Conservation (phyloP, 2,113 vertebrate species). For the Pluvialis apricaria region DNA sequence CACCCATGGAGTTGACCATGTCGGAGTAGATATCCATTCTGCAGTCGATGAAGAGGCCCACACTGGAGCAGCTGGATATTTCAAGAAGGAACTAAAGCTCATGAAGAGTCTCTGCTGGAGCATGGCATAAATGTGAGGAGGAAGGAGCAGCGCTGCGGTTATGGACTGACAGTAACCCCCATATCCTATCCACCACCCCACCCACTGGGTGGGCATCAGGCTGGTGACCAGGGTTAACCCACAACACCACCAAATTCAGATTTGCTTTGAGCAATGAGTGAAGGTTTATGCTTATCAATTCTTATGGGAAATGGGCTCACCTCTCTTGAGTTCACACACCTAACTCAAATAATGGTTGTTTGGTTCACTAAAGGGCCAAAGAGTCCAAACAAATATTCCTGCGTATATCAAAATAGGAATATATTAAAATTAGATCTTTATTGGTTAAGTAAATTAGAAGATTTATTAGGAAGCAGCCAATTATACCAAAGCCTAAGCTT, state of each 20-base stretch:
- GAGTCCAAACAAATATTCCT: background rate
- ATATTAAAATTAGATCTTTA: background rate
- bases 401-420: background rate
- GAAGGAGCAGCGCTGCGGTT: background rate
- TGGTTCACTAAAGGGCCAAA: background rate
- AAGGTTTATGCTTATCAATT: background rate
- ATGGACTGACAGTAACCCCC: background rate
- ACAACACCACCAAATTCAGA: background rate
- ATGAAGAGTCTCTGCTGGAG: background rate
- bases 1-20: background rate
- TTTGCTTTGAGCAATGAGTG: background rate
- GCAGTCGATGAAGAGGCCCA: fast-evolving
- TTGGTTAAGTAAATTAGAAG: background rate
- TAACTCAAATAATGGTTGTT: background rate
- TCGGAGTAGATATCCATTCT: background rate
- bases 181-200: background rate
- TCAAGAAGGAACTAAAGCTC: background rate
- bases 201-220: background rate
- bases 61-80: background rate
- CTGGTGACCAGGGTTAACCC: background rate
- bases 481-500: background rate
- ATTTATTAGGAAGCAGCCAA: background rate
- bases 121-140: background rate
- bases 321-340: background rate
- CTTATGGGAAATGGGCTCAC: background rate